Base-by-base conservation (phyloP, 2,888 invertebrate genomes). In the Phaedon cochleariae region DNA sequence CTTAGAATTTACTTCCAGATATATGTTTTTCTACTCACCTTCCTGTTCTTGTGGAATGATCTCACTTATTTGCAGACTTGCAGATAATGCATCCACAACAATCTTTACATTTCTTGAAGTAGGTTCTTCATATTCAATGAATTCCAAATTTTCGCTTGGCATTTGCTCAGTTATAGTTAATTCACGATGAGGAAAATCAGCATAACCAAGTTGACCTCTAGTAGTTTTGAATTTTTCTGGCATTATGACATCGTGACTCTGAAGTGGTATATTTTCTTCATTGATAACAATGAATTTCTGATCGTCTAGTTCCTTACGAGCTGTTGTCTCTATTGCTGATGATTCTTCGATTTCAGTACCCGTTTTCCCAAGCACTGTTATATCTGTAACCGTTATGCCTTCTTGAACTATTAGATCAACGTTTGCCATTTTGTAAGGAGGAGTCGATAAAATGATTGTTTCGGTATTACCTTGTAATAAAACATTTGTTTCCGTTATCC, bases 161-260 rank as follows among this genome's bases (percentile, higher is more conserved):
- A 79, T 80, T 69, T 83, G 80, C 75, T 87, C 86, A 55, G 85
- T 86, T 62, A 87, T 80, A 58, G 86, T 80, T 52, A 87, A 73
- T 69, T 87, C 84, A 73, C 85, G 84, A 57, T 83, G 81, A 41
- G 65, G 61, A 57, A 62, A 64, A 57, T 67, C 67, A 46, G 64
- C 58, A 59, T 69, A 73, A 49, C 70, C 72, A 7, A 68, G 57
- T 64, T 76, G 60, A 71, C 80, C 81, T 69, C 74, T 77, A 34
- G 76, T 75, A 2, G 63, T 68, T 69, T 73, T 74, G 1, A 76
- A 69, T 52, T 70, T 71, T 37, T 79, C 77, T 59, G 76, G 71
- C 46, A 65, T 67, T 12, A 84, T 76, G 48, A 70, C 70, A 55
- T 77, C 79, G 71, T 82, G 82, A 62, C 77, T 78, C 57, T 82